phyloP scores from a whole-genome alignment of 30 jellyfish, hydroid and myxozoan genomes.

The Catostylus mosaicus region DNA sequence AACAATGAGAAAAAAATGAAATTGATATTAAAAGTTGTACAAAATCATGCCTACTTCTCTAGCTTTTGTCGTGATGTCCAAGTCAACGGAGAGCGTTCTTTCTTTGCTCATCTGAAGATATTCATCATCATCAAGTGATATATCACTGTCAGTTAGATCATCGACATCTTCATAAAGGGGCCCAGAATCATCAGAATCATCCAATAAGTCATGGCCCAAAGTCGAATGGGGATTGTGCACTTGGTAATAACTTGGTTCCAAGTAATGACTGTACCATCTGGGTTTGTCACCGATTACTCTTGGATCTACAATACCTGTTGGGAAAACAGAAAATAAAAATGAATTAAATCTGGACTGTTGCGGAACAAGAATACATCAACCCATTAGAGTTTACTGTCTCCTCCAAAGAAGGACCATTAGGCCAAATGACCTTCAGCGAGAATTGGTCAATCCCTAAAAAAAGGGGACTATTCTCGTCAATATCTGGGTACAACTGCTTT shows the following conservation, averaged over 20 bases:
- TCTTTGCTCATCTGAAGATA: conserved; percentile 26
- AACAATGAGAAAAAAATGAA: no score
- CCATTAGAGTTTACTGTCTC: no score
- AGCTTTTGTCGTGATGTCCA: conserved; percentile 27
- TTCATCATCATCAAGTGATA: conserved; percentile 55
- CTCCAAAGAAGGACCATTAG: no score
- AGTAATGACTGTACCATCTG: conserved; percentile 92
- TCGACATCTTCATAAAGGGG: conserved; percentile 72
- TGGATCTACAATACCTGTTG: conserved; percentile 86
- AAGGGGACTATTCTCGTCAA: no score
- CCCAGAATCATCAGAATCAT: conserved; percentile 90
- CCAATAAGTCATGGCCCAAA: conserved; percentile 83
- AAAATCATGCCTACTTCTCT: conserved; percentile 16
- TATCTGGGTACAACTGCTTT: no score
- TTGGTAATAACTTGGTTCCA: conserved; percentile 87
- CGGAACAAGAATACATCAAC: no score
- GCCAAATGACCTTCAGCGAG: no score
- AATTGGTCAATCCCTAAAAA: no score
- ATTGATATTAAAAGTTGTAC: no score
- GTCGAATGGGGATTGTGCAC: conserved; percentile 91
- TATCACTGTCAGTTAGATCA: conserved; percentile 51
- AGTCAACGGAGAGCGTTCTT: conserved; percentile 5
- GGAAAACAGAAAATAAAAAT: no score
- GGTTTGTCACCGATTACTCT: conserved; percentile 92
- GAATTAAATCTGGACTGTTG: no score